These are phyloP conservation scores for Pseudorectes ferrugineus DNA, from an alignment of 2,113 vertebrate genomes.

Conservation along the genomic window DNA sequence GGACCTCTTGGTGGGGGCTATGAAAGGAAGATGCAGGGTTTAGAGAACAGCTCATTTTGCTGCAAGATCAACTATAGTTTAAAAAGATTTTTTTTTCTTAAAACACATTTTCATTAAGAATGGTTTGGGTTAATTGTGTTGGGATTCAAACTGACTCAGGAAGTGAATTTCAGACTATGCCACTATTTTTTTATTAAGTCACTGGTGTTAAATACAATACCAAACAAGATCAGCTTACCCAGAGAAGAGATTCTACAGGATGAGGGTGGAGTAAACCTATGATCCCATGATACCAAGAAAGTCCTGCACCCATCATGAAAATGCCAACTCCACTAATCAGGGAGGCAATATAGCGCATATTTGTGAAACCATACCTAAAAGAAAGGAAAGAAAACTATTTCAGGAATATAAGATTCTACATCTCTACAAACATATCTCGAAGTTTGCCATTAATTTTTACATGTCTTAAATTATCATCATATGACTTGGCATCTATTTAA, in stretches of 20 bases:
- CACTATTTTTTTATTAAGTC: not conserved
- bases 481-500: not conserved
- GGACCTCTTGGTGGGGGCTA: not conserved
- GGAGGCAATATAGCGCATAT: conserved; percentile 98
- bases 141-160: not conserved
- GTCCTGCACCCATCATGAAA: conserved; percentile 98
- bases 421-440: not conserved
- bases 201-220: not conserved
- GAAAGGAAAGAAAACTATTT: not conserved
- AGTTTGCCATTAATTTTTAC: not conserved
- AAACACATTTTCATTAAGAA: not conserved
- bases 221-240: conserved; percentile 77
- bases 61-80: not conserved
- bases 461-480: not conserved
- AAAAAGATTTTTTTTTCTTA: not conserved
- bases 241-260: conserved; percentile 91
- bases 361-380: conserved; percentile 93
- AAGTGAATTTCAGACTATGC: not conserved
- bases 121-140: not conserved
- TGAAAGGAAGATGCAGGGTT: not conserved
- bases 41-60: not conserved
- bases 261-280: conserved; percentile 93
- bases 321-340: conserved; percentile 98
- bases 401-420: not conserved
- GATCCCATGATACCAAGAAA: conserved; percentile 98